phyloP scores from a whole-genome alignment of 2,888 invertebrate species.

The Myopa testacea region DNA sequence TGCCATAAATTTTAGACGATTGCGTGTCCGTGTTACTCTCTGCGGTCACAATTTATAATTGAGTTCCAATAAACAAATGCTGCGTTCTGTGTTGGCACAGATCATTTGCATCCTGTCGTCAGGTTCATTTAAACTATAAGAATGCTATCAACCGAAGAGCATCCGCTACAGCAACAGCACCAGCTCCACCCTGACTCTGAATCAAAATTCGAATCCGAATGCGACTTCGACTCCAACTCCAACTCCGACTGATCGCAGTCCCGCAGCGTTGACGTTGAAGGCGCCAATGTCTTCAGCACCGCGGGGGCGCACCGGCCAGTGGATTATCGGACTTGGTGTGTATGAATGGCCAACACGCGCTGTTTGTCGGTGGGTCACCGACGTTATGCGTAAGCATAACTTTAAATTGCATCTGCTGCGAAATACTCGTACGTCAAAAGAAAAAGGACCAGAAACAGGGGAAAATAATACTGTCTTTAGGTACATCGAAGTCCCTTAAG shows the following conservation, averaged over 20 bases:
- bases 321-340: conserved; percentile 16
- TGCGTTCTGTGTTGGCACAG: conserved; percentile 49
- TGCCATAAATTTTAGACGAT: conserved; percentile 25
- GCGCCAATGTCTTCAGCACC: conserved; percentile 63
- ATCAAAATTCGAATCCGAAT: neutral
- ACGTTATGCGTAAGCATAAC: conserved; percentile 32
- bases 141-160: conserved; percentile 37
- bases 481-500: neutral
- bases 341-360: conserved; percentile 35
- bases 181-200: neutral
- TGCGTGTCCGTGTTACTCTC: conserved; percentile 48
- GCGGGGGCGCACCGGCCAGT: conserved; percentile 53
- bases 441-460: neutral
- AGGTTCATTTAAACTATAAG: conserved; percentile 63
- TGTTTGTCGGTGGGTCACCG: conserved; percentile 36
- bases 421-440: neutral
- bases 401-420: conserved; percentile 34
- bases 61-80: conserved; percentile 59
- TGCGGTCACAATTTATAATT: conserved; percentile 59
- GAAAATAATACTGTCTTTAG: neutral
- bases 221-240: neutral
- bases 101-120: conserved; percentile 64
- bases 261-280: conserved; percentile 52
- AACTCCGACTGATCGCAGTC: conserved; percentile 46
- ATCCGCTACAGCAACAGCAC: conserved; percentile 19